Percentiles rank a stretch among this genome's conserved stretches.
Evolutionary conservation across 35 echinoderm and acorn worm species (phyloP).

Genomic region (Acanthaster planci): DNA sequence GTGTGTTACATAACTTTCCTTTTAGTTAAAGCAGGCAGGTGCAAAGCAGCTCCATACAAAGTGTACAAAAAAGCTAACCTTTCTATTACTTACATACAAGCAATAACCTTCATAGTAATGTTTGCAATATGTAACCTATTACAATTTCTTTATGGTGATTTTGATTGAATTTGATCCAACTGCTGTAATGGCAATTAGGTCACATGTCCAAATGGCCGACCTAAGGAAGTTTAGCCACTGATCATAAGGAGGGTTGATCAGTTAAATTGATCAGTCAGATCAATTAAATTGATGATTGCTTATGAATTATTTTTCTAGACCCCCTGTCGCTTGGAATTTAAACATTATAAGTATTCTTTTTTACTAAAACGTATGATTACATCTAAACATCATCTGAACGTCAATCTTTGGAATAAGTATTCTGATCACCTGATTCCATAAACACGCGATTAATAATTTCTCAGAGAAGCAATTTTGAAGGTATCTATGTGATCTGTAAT

Average conservation of each 20-base stretch:
- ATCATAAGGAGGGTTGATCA: no score
- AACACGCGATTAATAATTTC: background rate
- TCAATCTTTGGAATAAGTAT: background rate
- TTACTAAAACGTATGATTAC: no score
- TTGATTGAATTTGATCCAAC: background rate
- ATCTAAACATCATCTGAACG: background rate
- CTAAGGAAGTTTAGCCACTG: slow-evolving; percentile 47
- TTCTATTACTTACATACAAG: slow-evolving; percentile 30
- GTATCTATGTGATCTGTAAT: no score
- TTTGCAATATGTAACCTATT: background rate
- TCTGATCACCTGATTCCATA: background rate
- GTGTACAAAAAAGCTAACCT: background rate
- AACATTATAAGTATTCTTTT: no score
- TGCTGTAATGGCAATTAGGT: background rate
- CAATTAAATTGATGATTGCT: background rate
- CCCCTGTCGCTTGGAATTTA: no score
- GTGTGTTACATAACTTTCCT: slow-evolving; percentile 26
- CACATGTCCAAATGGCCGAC: slow-evolving; percentile 10
- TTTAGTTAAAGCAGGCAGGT: background rate
- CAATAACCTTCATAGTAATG: background rate
- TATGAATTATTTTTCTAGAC: slow-evolving; percentile 24
- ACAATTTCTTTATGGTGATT: background rate
- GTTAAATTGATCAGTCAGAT: no score
- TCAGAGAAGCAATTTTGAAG: no score
- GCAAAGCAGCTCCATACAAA: slow-evolving; percentile 4